phyloP scores from a whole-genome alignment of 2,888 invertebrate genomes.

The Drosophila acutilabella region DNA sequence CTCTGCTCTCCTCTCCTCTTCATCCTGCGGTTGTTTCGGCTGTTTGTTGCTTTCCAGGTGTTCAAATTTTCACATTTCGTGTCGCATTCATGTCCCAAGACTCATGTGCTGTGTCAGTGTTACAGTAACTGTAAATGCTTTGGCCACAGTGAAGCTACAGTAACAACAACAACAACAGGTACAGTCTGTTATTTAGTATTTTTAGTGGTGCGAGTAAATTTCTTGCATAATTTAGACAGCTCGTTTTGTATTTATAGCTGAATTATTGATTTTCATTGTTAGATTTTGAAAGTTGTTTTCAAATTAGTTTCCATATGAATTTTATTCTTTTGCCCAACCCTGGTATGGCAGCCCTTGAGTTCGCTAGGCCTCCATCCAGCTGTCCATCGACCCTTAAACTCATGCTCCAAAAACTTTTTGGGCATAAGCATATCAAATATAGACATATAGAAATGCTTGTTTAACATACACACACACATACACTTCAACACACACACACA shows the following conservation, averaged over 20 bases:
- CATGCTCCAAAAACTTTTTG: slow-evolving; percentile 5
- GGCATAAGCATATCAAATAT: slow-evolving; percentile 43
- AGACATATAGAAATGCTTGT: slow-evolving; percentile 33
- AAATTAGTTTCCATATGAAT: slow-evolving; percentile 42
- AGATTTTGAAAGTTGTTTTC: slow-evolving; percentile 54
- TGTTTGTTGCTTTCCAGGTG: slow-evolving; percentile 50
- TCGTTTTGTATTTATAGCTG: slow-evolving; percentile 60
- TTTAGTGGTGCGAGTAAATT: slow-evolving; percentile 27
- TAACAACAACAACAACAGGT: slow-evolving; percentile 2
- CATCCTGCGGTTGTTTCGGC: neutral
- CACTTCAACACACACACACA: neutral
- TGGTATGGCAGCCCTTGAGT: too few relatives aligned
- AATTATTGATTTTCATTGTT: slow-evolving; percentile 69
- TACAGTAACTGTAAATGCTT: slow-evolving; percentile 9
- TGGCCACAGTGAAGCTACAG: slow-evolving; percentile 3
- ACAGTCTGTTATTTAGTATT: slow-evolving; percentile 18
- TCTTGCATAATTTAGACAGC: slow-evolving; percentile 56
- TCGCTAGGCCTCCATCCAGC: neutral
- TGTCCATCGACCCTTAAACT: slow-evolving; percentile 27
- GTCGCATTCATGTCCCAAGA: slow-evolving; percentile 50
- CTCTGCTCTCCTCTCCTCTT: too few relatives aligned
- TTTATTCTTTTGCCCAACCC: neutral
- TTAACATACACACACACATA: slow-evolving; percentile 11
- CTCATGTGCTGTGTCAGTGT: slow-evolving; percentile 13
- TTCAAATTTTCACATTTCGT: slow-evolving; percentile 69